These are phyloP conservation scores for Anorthoa munda DNA, from an alignment of 2,888 invertebrate genomes.

Conservation along the genomic window DNA sequence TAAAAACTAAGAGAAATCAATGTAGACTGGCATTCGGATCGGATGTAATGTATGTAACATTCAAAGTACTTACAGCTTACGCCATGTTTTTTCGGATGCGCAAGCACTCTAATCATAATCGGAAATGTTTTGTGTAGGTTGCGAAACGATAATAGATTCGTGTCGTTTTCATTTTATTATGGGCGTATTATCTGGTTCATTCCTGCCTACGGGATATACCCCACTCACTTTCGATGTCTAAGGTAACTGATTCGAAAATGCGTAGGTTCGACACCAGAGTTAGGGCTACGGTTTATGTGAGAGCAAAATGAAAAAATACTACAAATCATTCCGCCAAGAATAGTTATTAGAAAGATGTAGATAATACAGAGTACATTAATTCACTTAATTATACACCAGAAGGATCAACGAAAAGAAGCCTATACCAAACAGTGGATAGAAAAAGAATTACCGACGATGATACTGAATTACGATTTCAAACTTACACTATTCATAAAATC, in stretches of 20 bases:
- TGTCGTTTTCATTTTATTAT: constrained; percentile 48
- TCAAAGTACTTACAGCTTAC: not conserved
- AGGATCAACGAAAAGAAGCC: no score
- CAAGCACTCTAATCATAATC: constrained; percentile 26
- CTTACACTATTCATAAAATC: not conserved
- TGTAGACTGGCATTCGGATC: not conserved
- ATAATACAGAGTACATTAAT: no score
- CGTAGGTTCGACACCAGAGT: constrained; percentile 39
- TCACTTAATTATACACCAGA: not conserved
- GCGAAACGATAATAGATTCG: constrained; percentile 51
- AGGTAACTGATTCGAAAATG: constrained; percentile 29
- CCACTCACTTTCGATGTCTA: constrained; percentile 50
- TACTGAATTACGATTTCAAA: not conserved
- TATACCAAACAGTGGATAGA: not conserved
- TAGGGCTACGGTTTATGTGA: constrained; percentile 13
- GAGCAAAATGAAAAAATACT: not conserved
- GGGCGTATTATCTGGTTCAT: constrained; percentile 53
- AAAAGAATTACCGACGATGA: not conserved
- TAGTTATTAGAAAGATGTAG: not conserved
- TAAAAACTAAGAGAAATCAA: not conserved
- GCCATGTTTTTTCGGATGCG: constrained; percentile 15
- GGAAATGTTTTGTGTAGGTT: constrained; percentile 54
- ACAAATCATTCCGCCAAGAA: not conserved
- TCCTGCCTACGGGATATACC: constrained; percentile 51
- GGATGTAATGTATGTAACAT: constrained; percentile 14